These are phyloP conservation scores for Speoplatyrhinus poulsoni DNA, from an alignment of 2,113 vertebrate genomes.

Conservation along the genomic window DNA sequence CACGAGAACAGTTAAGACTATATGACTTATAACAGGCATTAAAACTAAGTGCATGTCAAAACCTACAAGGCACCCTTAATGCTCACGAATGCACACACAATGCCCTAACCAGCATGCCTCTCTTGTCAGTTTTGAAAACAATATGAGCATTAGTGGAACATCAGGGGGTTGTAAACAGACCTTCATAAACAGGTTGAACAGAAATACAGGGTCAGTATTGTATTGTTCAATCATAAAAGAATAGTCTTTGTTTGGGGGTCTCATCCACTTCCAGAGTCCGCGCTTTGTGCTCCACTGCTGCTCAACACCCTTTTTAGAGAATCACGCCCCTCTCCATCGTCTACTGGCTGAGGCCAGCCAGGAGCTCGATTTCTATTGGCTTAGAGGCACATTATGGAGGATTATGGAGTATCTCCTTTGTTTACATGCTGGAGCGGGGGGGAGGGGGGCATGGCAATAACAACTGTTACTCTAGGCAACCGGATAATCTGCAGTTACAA, in stretches of 20 bases:
- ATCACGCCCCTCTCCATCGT: constrained; percentile 45
- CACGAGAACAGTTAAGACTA: constrained; percentile 47
- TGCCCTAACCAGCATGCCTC: no score
- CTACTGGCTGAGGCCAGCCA: constrained; percentile 59
- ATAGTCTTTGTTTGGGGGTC: constrained; percentile 64
- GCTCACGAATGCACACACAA: no score
- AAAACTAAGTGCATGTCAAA: background rate
- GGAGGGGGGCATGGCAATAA: constrained; percentile 60
- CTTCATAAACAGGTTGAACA: constrained; percentile 3
- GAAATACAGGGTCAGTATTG: constrained; percentile 17
- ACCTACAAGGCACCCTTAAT: background rate
- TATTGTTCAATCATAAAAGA: constrained; percentile 28
- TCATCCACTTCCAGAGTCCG: constrained; percentile 59
- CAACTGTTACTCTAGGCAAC: constrained; percentile 69
- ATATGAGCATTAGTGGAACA: no score
- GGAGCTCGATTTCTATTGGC: constrained; percentile 61
- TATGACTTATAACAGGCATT: constrained; percentile 2
- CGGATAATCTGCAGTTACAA: constrained; percentile 42
- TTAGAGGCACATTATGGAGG: constrained; percentile 37
- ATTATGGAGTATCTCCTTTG: constrained; percentile 71
- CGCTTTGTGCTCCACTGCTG: constrained; percentile 70
- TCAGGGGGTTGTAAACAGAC: constrained; percentile 6
- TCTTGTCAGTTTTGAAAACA: no score
- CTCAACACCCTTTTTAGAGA: background rate
- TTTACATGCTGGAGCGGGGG: constrained; percentile 66